Conservation (phyloP, 2,888 invertebrate species). For the Bombylius major region DNA sequence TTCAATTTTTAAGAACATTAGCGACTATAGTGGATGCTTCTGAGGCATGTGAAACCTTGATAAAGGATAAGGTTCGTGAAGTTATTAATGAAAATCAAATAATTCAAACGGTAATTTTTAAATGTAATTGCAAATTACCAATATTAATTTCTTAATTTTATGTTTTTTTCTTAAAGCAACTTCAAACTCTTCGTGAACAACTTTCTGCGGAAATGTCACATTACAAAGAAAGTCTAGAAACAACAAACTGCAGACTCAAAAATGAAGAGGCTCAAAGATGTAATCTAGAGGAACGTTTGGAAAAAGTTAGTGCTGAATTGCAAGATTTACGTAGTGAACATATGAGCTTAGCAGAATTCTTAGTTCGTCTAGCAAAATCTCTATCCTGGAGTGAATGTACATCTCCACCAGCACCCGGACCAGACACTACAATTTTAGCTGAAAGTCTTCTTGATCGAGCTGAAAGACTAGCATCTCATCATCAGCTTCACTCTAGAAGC, state of each 20-base stretch:
- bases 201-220: constrained; percentile 59
- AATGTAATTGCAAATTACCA: background rate
- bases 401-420: constrained; percentile 30
- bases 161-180: constrained; percentile 43
- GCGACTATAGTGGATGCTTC: constrained; percentile 46
- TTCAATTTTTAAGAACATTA: constrained; percentile 31
- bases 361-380: constrained; percentile 69
- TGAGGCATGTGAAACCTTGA: constrained; percentile 63
- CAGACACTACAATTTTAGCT: constrained; percentile 38
- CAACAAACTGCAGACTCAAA: constrained; percentile 54
- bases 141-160: background rate
- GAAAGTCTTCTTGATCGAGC: constrained; percentile 75
- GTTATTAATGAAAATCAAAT: constrained; percentile 65
- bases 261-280: constrained; percentile 51
- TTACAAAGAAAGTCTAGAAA: constrained; percentile 39
- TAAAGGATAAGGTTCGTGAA: constrained; percentile 68
- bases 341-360: constrained; percentile 51
- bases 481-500: constrained; percentile 23
- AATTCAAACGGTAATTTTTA: constrained; percentile 50
- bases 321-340: constrained; percentile 42
- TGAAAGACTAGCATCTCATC: constrained; percentile 46
- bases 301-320: constrained; percentile 68
- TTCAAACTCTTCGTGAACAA: constrained; percentile 64
- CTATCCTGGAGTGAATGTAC: constrained; percentile 43
- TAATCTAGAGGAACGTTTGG: constrained; percentile 58